A percentile compares a stretch with the other conserved stretches of the same genome.
phyloP scores from a whole-genome alignment of 2,797 vertebrate species.

The Psittacula echo region DNA sequence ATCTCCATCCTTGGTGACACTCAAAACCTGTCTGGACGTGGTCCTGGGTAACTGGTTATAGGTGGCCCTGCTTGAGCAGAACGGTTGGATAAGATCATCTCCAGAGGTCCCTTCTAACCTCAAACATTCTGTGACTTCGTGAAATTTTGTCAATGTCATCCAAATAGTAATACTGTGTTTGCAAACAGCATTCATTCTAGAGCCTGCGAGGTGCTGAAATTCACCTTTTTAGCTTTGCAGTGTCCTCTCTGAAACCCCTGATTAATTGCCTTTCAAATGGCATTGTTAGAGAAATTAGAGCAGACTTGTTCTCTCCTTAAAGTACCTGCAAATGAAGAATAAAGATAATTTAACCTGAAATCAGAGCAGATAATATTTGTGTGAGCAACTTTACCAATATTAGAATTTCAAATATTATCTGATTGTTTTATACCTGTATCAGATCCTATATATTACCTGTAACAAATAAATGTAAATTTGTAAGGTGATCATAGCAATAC shows the following conservation, averaged over 20 bases:
- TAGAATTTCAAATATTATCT: background rate
- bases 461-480: background rate
- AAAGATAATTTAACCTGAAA: background rate
- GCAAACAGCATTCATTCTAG: background rate
- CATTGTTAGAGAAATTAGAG: background rate
- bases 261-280: background rate
- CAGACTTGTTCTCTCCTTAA: background rate
- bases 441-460: background rate
- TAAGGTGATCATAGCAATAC: background rate
- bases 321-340: background rate
- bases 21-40: accelerated
- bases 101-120: background rate
- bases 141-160: background rate
- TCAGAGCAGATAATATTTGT: background rate
- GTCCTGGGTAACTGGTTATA: accelerated
- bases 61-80: background rate
- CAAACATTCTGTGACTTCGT: background rate
- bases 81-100: background rate
- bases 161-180: background rate
- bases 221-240: background rate
- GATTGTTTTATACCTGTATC: background rate
- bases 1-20: background rate
- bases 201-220: background rate
- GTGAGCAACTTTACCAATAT: background rate
- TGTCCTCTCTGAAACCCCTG: background rate